Evolutionary conservation across 1,140 invertebrate genomes (phyloP).

Genomic region (Drosophila setifemur): DNA sequence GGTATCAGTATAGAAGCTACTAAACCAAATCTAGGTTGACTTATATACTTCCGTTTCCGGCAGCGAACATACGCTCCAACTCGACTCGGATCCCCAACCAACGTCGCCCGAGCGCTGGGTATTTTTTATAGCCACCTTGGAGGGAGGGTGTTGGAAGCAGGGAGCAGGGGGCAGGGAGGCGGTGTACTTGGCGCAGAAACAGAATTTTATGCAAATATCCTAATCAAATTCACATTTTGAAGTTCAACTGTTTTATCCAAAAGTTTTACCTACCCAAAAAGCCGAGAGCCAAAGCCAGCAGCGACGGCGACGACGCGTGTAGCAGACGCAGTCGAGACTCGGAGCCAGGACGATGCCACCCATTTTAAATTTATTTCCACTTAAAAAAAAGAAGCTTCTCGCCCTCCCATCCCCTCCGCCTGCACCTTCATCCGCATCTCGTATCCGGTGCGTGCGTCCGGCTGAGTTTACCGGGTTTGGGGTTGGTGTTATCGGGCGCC

Average conservation of each 20-base stretch:
- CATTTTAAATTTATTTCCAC: constrained; percentile 82
- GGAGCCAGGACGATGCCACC: constrained; percentile 50
- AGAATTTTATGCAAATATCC: constrained; percentile 82
- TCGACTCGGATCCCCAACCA: constrained; percentile 4
- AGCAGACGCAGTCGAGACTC: constrained; percentile 51
- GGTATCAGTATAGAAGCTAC: constrained; percentile 44
- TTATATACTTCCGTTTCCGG: constrained; percentile 49
- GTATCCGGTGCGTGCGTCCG: constrained; percentile 78
- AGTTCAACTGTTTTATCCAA: constrained; percentile 82
- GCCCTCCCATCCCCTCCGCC: constrained; percentile 1
- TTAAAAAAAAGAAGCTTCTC: constrained; percentile 55
- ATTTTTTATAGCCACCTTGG: constrained; percentile 27
- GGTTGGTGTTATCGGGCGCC: constrained; percentile 52
- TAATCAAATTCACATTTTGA: constrained; percentile 82
- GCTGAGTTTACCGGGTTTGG: constrained; percentile 52
- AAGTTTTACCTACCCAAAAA: constrained; percentile 65
- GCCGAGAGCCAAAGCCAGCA: constrained; percentile 28
- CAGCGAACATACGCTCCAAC: constrained; percentile 41
- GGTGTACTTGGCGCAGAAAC: constrained; percentile 71
- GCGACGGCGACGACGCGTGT: constrained; percentile 57
- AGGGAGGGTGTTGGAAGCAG: neutral
- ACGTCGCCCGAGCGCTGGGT: constrained; percentile 7
- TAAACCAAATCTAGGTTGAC: constrained; percentile 50
- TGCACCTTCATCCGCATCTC: constrained; percentile 51
- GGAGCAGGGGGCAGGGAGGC: neutral